A percentile compares a stretch with the other conserved stretches of the same genome.
Evolutionary conservation across 2,888 invertebrate species (phyloP).

Genomic region (Miltochrista miniata): DNA sequence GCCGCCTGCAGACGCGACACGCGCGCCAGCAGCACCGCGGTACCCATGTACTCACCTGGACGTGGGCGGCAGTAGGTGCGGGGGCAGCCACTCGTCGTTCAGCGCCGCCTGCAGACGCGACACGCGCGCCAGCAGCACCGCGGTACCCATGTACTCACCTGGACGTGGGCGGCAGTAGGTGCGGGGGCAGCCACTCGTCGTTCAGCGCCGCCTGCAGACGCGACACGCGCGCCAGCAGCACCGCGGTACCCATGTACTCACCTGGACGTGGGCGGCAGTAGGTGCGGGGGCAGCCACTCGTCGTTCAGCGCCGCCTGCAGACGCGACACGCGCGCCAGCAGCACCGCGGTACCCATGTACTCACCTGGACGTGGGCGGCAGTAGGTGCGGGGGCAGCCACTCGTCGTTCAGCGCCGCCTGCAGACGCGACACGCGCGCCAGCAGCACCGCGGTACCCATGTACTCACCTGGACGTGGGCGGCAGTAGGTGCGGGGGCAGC

Average conservation of each 20-base stretch:
- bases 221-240: conserved; percentile 95
- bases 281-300: too few relatives aligned
- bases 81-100: conserved; percentile 90
- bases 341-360: conserved; percentile 98
- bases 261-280: too few relatives aligned
- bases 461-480: conserved; percentile 82
- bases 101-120: conserved; percentile 91
- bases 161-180: background rate
- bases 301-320: too few relatives aligned
- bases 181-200: conserved; percentile 89
- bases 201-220: conserved; percentile 90
- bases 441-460: conserved; percentile 98
- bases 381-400: conserved; percentile 78
- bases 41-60: conserved; percentile 94
- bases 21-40: conserved; percentile 95
- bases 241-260: conserved; percentile 99
- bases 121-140: conserved; percentile 95
- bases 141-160: conserved; percentile 97
- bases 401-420: conserved; percentile 93
- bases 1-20: conserved; percentile 92
- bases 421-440: conserved; percentile 94
- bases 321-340: too few relatives aligned
- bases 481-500: conserved; percentile 48
- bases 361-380: conserved; percentile 1
- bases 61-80: background rate